Percentiles rank a stretch among this genome's conserved stretches.
phyloP scores from a whole-genome alignment of 2,888 invertebrate species.

The Heliconius aoede region DNA sequence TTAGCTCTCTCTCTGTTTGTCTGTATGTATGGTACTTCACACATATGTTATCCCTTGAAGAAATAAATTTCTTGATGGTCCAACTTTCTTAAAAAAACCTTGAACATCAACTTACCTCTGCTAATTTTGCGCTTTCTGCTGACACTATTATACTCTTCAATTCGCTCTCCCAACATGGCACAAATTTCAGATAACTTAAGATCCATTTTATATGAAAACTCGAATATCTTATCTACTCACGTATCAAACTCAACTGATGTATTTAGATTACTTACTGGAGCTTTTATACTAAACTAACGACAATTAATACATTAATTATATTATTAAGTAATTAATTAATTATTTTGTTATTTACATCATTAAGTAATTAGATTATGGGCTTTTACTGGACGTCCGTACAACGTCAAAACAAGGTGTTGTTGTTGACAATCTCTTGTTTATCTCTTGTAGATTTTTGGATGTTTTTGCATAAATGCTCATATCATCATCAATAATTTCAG shows the following conservation, averaged over 20 bases:
- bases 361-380: conserved; percentile 3
- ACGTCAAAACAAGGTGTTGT: too few species aligned
- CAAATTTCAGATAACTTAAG: conserved; percentile 43
- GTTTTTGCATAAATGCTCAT: too few species aligned
- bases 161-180: conserved; percentile 39
- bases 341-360: neutral
- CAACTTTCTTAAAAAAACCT: too few species aligned
- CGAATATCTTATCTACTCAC: neutral
- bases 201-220: conserved; percentile 44
- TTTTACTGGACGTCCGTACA: too few species aligned
- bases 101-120: conserved; percentile 36
- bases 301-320: neutral
- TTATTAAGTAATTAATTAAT: neutral
- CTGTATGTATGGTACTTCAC: too few species aligned
- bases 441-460: too few species aligned
- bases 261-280: neutral
- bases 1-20: too few species aligned
- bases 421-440: too few species aligned
- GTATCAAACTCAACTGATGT: neutral
- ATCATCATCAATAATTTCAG: too few species aligned
- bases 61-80: too few species aligned
- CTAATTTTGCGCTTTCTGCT: conserved; percentile 25
- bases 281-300: conserved; percentile 14
- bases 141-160: conserved; percentile 41
- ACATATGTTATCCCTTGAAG: too few species aligned